Percentiles rank a stretch among this genome's conserved stretches.
phyloP scores from a whole-genome alignment of 2,113 vertebrate species.

The Lamprotornis superbus region DNA sequence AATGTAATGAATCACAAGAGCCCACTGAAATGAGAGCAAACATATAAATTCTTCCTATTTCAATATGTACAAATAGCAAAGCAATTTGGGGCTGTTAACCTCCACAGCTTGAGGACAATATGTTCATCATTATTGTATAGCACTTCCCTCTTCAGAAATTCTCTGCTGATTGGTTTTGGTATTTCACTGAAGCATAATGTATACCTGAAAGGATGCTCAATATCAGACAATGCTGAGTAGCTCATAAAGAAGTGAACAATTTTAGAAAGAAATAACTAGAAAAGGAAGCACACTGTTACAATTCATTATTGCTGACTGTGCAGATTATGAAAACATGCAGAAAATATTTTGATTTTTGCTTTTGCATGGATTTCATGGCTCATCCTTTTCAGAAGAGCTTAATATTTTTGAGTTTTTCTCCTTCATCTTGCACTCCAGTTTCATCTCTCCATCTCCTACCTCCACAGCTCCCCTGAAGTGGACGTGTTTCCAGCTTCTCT shows the following conservation, averaged over 20 bases:
- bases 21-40: slow-evolving; percentile 43
- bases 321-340: neutral
- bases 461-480: neutral
- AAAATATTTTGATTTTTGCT: neutral
- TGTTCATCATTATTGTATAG: neutral
- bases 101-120: slow-evolving; percentile 21
- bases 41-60: slow-evolving; percentile 23
- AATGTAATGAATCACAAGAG: slow-evolving; percentile 52
- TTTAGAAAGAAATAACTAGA: neutral
- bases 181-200: neutral
- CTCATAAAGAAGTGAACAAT: neutral
- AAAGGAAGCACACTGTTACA: neutral
- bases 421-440: neutral
- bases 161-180: neutral
- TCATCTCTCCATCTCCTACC: no score
- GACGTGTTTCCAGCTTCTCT: neutral
- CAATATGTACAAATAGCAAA: slow-evolving; percentile 34
- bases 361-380: neutral
- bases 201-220: neutral
- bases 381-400: neutral
- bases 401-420: neutral
- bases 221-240: neutral
- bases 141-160: slow-evolving; percentile 6
- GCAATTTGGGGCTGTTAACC: slow-evolving; percentile 36
- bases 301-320: neutral